Percentiles rank a stretch among this genome's conserved stretches.
These are phyloP conservation scores for Drosophila hawaiiensis DNA, from an alignment of 2,888 invertebrate species.

Conservation along the genomic window DNA sequence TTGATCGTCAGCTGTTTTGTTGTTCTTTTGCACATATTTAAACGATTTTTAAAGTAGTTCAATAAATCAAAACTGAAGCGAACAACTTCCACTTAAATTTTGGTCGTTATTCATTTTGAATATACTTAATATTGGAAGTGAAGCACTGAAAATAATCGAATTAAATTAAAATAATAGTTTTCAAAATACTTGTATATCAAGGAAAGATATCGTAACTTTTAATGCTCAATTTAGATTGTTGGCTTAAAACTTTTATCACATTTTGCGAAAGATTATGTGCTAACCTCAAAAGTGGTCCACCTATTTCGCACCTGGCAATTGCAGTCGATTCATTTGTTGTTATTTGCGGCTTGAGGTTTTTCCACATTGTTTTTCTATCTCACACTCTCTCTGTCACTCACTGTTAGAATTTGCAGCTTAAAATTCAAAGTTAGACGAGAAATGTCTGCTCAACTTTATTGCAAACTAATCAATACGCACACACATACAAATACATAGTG, in stretches of 20 bases:
- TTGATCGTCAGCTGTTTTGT: not conserved
- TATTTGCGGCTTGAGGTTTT: conserved; percentile 51
- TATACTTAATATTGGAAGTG: conserved; percentile 27
- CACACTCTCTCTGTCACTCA: not conserved
- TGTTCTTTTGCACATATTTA: not conserved
- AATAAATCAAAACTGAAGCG: not conserved
- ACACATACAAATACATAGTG: not conserved
- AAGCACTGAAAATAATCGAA: conserved; percentile 20
- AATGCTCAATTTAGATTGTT: conserved; percentile 3
- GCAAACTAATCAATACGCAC: conserved; percentile 46
- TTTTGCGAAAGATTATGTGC: conserved; percentile 29
- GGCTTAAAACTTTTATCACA: not conserved
- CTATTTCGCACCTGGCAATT: conserved; percentile 42
- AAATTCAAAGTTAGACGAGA: conserved; percentile 21
- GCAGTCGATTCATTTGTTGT: not conserved
- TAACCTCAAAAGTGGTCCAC: conserved; percentile 41
- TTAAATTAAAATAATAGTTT: not conserved
- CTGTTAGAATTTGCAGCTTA: conserved; percentile 30
- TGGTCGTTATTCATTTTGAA: not conserved
- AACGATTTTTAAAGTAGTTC: not conserved
- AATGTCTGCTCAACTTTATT: conserved; percentile 30
- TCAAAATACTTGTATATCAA: too few relatives aligned
- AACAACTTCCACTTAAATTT: conserved; percentile 11
- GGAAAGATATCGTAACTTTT: too few relatives aligned
- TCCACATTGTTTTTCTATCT: conserved; percentile 12